phyloP scores from a whole-genome alignment of 1,140 invertebrate species.

The Aporrectodea caliginosa region DNA sequence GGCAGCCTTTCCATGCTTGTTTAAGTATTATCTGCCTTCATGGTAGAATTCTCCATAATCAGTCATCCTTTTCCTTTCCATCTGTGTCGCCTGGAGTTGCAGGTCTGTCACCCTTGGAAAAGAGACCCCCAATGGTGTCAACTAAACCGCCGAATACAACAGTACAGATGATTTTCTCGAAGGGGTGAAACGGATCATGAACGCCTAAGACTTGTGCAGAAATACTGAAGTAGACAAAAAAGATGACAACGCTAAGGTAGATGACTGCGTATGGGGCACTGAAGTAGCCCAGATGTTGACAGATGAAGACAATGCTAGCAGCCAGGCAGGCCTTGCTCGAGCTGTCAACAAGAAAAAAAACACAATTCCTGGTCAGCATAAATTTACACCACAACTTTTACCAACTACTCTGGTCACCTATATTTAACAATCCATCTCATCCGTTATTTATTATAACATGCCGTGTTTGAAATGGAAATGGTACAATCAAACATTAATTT shows the following conservation, averaged over 20 bases:
- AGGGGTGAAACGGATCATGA: conserved; percentile 95
- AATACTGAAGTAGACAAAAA: conserved; percentile 99
- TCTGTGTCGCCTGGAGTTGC: neutral
- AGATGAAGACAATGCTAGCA: conserved; percentile 89
- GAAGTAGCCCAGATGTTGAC: conserved; percentile 94
- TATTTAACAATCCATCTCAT: no score
- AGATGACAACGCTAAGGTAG: conserved; percentile 97
- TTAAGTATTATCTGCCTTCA: no score
- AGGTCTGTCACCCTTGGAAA: conserved; percentile 35
- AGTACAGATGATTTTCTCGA: conserved; percentile 96
- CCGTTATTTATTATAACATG: no score
- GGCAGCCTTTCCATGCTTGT: no score
- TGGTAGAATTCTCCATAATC: no score
- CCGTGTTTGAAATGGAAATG: no score
- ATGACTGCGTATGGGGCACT: conserved; percentile 94
- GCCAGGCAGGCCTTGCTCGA: conserved; percentile 93
- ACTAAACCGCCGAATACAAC: conserved; percentile 96
- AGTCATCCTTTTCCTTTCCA: neutral
- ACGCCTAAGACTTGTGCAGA: conserved; percentile 94
- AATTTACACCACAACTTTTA: no score
- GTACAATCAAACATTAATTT: no score
- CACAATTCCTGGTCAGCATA: no score
- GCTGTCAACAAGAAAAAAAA: conserved; percentile 60
- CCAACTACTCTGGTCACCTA: no score
- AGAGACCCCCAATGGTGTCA: conserved; percentile 72